phyloP scores from a whole-genome alignment of 64 coral and sea anemone genomes.

The Montipora cactus region DNA sequence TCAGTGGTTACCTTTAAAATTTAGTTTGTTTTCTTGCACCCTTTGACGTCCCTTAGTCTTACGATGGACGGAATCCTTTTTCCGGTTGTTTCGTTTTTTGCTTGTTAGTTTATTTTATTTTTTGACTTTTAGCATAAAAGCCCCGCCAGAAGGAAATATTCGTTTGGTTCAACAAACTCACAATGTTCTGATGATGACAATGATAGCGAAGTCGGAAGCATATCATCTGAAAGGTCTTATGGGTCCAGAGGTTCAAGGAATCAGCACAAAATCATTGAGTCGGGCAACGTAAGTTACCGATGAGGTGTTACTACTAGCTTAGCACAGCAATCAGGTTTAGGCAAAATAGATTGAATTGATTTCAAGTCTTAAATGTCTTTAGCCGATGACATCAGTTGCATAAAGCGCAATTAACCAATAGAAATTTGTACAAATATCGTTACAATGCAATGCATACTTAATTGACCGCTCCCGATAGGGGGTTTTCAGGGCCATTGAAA shows the following conservation, averaged over 20 bases:
- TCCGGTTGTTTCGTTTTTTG: too few relatives aligned
- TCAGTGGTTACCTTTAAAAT: slow-evolving; percentile 39
- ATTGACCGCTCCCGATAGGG: too few relatives aligned
- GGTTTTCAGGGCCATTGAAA: too few relatives aligned
- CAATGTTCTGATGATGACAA: slow-evolving; percentile 92
- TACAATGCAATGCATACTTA: too few relatives aligned
- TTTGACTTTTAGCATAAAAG: slow-evolving; percentile 45
- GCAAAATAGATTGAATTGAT: neutral
- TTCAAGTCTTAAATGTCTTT: neutral
- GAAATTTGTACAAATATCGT: neutral
- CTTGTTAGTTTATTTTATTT: neutral
- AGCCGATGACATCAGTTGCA: neutral
- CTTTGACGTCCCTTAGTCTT: neutral
- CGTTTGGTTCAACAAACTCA: slow-evolving; percentile 87
- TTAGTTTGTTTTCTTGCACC: neutral
- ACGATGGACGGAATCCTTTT: too few relatives aligned
- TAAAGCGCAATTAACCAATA: neutral
- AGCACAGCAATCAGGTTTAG: neutral
- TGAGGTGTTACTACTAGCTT: too few relatives aligned
- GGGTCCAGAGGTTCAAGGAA: slow-evolving; percentile 83
- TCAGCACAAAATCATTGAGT: slow-evolving; percentile 32
- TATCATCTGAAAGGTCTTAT: slow-evolving; percentile 88
- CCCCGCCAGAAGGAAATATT: slow-evolving; percentile 85
- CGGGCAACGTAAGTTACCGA: slow-evolving; percentile 59
- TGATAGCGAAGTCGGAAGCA: slow-evolving; percentile 76